These are phyloP conservation scores for Antechinus stuartii DNA, from an alignment of 2,113 vertebrate species.

Conservation along the genomic window DNA sequence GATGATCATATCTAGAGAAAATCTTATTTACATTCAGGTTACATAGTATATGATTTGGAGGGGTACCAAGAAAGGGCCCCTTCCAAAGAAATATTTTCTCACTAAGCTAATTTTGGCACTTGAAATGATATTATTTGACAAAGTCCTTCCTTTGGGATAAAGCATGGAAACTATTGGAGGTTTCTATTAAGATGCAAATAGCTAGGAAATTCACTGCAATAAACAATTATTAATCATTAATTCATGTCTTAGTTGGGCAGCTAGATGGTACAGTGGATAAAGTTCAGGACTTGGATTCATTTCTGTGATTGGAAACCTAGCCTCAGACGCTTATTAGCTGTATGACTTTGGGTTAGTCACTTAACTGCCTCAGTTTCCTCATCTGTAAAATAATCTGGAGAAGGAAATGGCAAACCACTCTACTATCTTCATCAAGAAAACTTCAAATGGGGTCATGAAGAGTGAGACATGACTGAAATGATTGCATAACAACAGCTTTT, in stretches of 20 bases:
- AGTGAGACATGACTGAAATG: no score
- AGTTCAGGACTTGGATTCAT: no score
- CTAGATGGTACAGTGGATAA: no score
- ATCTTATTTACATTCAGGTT: neutral
- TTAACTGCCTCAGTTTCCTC: neutral
- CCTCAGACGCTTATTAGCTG: no score
- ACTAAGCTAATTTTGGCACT: neutral
- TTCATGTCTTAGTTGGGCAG: neutral
- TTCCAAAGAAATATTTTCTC: neutral
- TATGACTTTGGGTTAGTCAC: no score
- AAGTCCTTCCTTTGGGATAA: neutral
- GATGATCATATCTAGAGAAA: neutral
- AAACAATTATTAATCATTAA: neutral
- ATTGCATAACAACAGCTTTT: no score
- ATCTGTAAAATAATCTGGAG: neutral
- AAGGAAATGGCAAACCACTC: neutral
- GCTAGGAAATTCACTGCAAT: neutral
- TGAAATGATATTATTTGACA: neutral
- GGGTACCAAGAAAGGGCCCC: neutral
- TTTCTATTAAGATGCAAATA: neutral
- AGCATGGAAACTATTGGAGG: neutral
- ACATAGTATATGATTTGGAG: neutral
- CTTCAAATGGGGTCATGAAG: neutral
- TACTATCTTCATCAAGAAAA: neutral
- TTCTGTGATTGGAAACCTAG: no score